A percentile compares a stretch with the other conserved stretches of the same genome.
Conservation (phyloP, 2,113 vertebrate species). For the Sorex araneus region DNA sequence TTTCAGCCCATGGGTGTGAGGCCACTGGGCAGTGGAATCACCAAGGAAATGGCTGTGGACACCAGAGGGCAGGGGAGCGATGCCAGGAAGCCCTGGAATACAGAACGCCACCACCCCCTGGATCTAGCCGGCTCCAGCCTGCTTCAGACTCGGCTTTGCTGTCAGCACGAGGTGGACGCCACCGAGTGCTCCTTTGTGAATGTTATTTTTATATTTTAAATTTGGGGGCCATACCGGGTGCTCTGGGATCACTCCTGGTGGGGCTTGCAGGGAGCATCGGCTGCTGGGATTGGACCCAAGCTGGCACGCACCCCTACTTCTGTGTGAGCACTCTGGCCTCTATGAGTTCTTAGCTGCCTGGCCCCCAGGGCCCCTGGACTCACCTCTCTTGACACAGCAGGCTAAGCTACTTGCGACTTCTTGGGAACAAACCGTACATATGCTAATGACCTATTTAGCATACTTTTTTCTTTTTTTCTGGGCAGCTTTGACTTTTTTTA, state of each 20-base stretch:
- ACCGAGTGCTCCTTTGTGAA: constrained; percentile 12
- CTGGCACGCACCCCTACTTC: too few relatives aligned
- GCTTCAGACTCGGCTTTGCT: neutral
- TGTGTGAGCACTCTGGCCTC: too few relatives aligned
- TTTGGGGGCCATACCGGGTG: too few relatives aligned
- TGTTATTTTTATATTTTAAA: neutral
- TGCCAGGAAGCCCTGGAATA: constrained; percentile 13
- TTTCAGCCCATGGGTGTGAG: too few relatives aligned
- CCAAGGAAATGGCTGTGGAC: constrained; percentile 4
- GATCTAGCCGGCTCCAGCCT: neutral
- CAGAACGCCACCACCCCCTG: neutral
- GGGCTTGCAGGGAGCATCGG: too few relatives aligned
- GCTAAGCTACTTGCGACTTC: neutral
- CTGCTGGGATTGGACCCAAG: too few relatives aligned
- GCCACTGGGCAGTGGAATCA: neutral
- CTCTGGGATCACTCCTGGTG: too few relatives aligned
- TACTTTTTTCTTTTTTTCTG: neutral
- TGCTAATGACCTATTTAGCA: constrained; percentile 1
- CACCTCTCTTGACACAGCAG: neutral
- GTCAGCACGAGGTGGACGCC: neutral
- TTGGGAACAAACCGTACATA: neutral
- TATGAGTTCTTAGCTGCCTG: neutral
- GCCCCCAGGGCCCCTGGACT: neutral
- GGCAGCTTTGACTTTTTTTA: neutral
- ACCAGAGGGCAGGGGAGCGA: neutral